Conservation (phyloP, 2,113 vertebrate species). For the Fregetta grallaria region DNA sequence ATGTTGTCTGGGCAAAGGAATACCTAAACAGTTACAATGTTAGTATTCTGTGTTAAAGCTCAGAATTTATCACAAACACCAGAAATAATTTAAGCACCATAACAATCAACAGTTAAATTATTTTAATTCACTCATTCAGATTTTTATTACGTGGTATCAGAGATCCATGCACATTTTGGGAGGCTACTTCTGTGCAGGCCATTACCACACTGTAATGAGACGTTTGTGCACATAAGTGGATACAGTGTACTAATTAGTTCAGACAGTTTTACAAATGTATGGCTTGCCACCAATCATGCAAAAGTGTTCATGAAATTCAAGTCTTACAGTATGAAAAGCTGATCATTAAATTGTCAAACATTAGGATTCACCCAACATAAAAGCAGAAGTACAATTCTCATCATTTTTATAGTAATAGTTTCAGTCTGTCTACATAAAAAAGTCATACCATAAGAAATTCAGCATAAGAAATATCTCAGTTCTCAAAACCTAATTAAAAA, state of each 20-base stretch:
- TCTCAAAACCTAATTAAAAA: constrained; percentile 56
- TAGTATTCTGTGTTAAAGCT: background rate
- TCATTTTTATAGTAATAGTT: constrained; percentile 4
- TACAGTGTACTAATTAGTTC: background rate
- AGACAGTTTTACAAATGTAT: constrained; percentile 1
- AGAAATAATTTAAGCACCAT: background rate
- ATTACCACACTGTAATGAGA: background rate
- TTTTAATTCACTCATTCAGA: background rate
- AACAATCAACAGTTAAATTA: background rate
- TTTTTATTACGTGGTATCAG: background rate
- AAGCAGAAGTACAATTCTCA: constrained; percentile 14
- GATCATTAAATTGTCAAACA: constrained; percentile 13
- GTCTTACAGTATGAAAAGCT: background rate
- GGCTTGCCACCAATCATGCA: background rate
- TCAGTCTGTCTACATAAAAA: background rate
- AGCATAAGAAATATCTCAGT: background rate
- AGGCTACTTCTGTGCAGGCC: background rate
- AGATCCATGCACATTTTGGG: background rate
- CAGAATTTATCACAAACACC: background rate
- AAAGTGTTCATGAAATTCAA: background rate
- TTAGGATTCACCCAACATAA: constrained; percentile 6
- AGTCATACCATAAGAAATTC: constrained; percentile 18
- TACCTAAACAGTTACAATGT: background rate
- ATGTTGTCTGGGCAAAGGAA: accelerated
- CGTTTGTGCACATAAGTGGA: background rate